A percentile compares a stretch with the other conserved stretches of the same genome.
Evolutionary conservation across 2,113 vertebrate genomes (phyloP).

Genomic region (Carassius auratus): DNA sequence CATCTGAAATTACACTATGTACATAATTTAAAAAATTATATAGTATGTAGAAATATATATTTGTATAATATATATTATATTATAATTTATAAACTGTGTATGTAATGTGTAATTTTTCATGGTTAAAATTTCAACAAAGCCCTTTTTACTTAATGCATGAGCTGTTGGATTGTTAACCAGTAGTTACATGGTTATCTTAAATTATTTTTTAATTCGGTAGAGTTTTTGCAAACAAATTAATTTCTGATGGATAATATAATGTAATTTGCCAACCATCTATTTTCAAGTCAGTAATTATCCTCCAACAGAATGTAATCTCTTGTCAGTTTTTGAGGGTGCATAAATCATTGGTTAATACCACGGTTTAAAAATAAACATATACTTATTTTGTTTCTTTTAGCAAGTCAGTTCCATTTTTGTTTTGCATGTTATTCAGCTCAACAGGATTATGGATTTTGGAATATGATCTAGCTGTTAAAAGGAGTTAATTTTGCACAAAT

Average conservation of each 20-base stretch:
- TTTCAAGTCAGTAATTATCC: constrained; percentile 8
- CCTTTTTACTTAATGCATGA: background rate
- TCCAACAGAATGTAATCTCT: background rate
- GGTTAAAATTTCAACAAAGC: background rate
- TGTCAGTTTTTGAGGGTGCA: background rate
- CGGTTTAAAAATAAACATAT: background rate
- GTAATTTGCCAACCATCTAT: background rate
- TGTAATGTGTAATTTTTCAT: no score
- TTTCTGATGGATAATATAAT: background rate
- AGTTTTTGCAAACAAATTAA: background rate
- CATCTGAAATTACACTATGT: no score
- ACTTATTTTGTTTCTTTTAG: background rate
- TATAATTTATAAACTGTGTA: no score
- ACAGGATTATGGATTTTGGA: background rate
- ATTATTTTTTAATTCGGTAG: background rate
- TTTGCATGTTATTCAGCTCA: constrained; percentile 5
- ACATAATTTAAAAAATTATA: no score
- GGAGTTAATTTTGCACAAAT: constrained; percentile 21
- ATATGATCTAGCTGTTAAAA: constrained; percentile 6
- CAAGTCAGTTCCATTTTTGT: background rate
- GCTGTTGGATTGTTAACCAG: background rate
- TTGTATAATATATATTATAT: no score
- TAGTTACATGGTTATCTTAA: background rate
- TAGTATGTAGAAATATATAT: no score
- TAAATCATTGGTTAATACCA: background rate